Evolutionary conservation across 53 echinoderm and acorn worm genomes (phyloP).

Genomic region (Holothuria scabra): DNA sequence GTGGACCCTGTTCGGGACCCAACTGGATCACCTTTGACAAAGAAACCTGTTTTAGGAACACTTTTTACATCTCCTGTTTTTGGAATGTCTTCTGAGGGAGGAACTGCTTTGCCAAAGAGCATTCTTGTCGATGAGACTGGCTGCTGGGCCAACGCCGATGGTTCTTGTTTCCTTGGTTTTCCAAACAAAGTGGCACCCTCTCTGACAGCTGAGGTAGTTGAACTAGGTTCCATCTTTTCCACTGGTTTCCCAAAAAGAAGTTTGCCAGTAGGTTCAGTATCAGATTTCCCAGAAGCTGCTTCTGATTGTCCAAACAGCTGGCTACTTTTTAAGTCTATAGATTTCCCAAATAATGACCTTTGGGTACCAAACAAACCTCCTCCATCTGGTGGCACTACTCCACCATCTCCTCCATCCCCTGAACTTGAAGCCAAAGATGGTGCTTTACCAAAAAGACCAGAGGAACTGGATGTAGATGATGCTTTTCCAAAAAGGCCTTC

Average conservation of each 20-base stretch:
- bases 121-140: neutral
- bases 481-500: constrained; percentile 6
- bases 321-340: too few species aligned
- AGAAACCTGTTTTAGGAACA: neutral
- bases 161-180: neutral
- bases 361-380: neutral
- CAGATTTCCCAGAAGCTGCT: neutral
- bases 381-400: neutral
- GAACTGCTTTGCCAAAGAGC: constrained; percentile 35
- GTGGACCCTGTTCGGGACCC: neutral
- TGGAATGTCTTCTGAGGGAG: neutral
- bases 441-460: neutral
- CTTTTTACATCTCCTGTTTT: neutral
- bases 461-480: neutral
- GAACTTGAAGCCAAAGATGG: neutral
- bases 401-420: neutral
- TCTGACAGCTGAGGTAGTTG: neutral
- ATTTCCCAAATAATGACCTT: neutral
- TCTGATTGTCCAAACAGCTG: neutral
- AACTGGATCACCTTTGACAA: neutral
- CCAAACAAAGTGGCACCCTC: neutral
- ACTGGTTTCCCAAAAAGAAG: constrained; percentile 19
- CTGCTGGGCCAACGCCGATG: neutral
- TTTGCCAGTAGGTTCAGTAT: neutral
- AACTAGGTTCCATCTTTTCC: neutral